Percentiles rank a stretch among this genome's conserved stretches.
phyloP scores from a whole-genome alignment of 2,113 vertebrate species.

The Macaca fascicularis region DNA sequence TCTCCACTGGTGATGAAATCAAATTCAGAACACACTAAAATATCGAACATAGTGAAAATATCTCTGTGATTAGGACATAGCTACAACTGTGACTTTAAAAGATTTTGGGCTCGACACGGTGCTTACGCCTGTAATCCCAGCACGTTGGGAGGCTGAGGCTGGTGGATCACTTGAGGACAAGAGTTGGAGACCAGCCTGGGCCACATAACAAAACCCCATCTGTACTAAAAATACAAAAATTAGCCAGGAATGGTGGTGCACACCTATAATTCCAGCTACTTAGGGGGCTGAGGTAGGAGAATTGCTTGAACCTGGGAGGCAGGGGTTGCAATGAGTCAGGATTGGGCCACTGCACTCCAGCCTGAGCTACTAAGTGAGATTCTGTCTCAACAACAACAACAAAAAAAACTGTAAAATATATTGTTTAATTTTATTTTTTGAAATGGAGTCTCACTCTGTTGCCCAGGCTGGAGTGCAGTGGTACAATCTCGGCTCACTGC shows the following conservation, averaged over 20 bases:
- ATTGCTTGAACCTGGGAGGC: background rate
- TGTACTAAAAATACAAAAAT: background rate
- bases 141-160: background rate
- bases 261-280: background rate
- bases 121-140: background rate
- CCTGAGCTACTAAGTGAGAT: background rate
- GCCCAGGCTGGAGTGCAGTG: too few relatives aligned
- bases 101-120: background rate
- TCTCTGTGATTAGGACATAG: background rate
- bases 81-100: background rate
- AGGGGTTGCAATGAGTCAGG: background rate
- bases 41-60: background rate
- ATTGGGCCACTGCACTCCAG: background rate
- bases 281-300: background rate
- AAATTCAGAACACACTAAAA: slow-evolving; percentile 31
- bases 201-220: background rate
- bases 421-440: background rate
- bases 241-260: background rate
- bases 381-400: background rate
- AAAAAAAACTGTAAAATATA: too few relatives aligned
- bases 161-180: background rate
- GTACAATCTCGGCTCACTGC: too few relatives aligned
- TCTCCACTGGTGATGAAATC: background rate
- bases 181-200: background rate
- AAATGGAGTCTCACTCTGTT: too few relatives aligned